phyloP scores from a whole-genome alignment of 2,113 vertebrate species.

The Marmota monax region DNA sequence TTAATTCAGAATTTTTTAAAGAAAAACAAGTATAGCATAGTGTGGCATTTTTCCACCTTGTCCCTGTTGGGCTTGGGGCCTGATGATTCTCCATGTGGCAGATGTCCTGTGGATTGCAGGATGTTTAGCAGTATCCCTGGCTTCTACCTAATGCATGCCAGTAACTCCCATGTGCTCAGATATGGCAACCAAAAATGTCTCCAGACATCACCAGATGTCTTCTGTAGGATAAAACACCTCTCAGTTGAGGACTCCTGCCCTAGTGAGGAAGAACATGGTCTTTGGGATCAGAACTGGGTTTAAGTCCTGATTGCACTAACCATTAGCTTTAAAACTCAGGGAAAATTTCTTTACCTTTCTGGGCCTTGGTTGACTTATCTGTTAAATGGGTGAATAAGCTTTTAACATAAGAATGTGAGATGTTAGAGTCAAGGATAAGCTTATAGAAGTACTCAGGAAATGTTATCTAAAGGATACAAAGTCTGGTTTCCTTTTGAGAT shows the following conservation, averaged over 20 bases:
- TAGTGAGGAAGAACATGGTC: background rate
- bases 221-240: background rate
- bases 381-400: background rate
- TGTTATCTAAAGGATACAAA: background rate
- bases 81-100: background rate
- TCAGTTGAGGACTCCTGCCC: background rate
- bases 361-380: background rate
- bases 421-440: background rate
- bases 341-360: background rate
- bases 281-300: background rate
- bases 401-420: background rate
- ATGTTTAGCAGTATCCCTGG: background rate
- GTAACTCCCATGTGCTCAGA: background rate
- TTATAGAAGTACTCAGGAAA: background rate
- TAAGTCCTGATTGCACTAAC: background rate
- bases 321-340: conserved; percentile 10
- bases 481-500: background rate
- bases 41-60: background rate
- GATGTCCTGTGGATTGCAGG: background rate
- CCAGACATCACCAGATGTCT: background rate
- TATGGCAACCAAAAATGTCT: background rate
- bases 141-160: background rate
- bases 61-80: background rate
- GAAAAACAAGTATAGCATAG: background rate
- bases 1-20: background rate